Evolutionary conservation across 1,140 invertebrate genomes (phyloP), one percentile per base, ranked within the genome.

Genomic region (Drosophila ambigua): DNA sequence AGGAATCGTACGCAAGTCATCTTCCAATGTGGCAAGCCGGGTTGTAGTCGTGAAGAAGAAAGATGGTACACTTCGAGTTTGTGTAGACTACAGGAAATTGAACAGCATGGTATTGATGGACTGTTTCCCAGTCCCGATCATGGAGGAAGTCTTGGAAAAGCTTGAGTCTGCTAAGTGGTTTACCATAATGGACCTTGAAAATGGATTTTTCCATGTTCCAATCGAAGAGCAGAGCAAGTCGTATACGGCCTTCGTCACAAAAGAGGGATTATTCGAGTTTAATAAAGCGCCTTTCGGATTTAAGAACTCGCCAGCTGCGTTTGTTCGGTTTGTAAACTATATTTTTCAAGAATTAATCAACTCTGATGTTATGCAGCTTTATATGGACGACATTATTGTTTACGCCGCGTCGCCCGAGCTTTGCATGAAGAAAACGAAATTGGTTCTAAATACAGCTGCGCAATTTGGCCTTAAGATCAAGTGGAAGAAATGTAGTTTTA

Each of bases 1-100:
- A 31, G 26, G 16, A 4, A 28, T 59, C 23, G n/a, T 55, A 7
- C 35, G 57, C 8, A 51, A 65, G 28, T 52, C 39, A 28, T 49
- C 13, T 13, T 62, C 52, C 9, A 43, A 52, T 26, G 48, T 48
- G n/a, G 81, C 87, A 11, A 90, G 81, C 44, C 79, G 73, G 24
- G 66, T 81, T 2, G 67, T 88, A 8, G 50, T 88, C 49, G 88
- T 83, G 5, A 79, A 58, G 35, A 75, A 88, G 28, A 82, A 79
- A 57, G 61, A 79, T 51, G 68, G 66, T 13, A 50, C 73, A 8
- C 23, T 58, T 7, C 35, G 79, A 48, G 24, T 83, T 13, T 77
- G 79, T 50, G 59, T 90, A 9, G 85, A 90, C 44, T 83, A 64
- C 39, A 41, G 79, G 45, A 83, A 90, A 23, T 23, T 68, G 44